Conservation (phyloP, 2,113 vertebrate genomes). For the Hippocampus guttulatus region DNA sequence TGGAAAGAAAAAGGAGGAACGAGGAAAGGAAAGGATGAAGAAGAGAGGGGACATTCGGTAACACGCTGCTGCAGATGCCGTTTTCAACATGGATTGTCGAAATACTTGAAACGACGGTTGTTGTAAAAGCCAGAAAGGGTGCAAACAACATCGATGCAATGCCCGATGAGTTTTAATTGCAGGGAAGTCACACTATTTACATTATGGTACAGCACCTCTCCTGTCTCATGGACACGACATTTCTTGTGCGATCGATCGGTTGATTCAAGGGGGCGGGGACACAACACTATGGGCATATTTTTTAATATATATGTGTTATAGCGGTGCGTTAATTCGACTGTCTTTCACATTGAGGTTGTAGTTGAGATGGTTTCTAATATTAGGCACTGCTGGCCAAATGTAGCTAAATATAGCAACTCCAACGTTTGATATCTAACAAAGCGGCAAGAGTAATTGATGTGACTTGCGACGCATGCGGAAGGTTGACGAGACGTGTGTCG, state of each 20-base stretch:
- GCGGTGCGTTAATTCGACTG: background rate
- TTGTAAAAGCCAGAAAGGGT: slow-evolving; percentile 29
- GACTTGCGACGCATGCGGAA: slow-evolving; percentile 13
- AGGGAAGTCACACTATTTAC: background rate
- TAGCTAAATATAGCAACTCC: background rate
- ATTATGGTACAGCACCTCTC: background rate
- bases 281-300: too few species aligned
- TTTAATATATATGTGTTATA: too few species aligned
- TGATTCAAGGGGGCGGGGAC: too few species aligned
- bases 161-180: slow-evolving; percentile 15
- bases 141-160: background rate
- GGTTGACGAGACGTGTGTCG: slow-evolving; percentile 4
- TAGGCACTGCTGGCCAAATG: too few species aligned
- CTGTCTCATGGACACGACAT: background rate
- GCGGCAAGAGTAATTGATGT: background rate
- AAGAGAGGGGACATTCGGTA: slow-evolving; percentile 5
- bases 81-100: slow-evolving; percentile 24
- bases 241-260: too few species aligned
- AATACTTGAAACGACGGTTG: slow-evolving; percentile 31
- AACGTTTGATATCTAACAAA: background rate
- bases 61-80: slow-evolving; percentile 1
- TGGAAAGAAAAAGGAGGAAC: background rate
- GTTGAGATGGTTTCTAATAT: background rate
- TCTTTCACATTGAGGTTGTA: background rate
- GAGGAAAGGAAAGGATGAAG: background rate